phyloP scores from a whole-genome alignment of 1,140 invertebrate species.

The Fragariocoptes setiger region DNA sequence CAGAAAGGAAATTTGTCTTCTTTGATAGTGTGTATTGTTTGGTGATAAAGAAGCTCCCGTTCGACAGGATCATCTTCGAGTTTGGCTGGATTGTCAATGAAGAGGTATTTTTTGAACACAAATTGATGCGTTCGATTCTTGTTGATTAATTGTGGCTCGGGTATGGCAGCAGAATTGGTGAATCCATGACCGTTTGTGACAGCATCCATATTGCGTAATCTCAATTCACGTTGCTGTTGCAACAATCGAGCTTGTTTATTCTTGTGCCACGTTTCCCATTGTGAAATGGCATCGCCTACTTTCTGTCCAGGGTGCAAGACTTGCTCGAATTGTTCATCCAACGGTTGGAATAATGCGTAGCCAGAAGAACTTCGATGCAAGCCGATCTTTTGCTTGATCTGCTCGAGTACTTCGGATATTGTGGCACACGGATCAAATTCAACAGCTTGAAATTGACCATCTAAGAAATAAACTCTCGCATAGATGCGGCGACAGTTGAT shows the following conservation, averaged over 20 bases:
- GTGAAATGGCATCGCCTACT: slow-evolving; percentile 67
- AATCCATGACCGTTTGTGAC: neutral
- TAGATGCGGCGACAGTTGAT: slow-evolving; percentile 62
- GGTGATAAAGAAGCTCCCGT: slow-evolving; percentile 80
- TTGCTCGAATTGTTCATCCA: slow-evolving; percentile 5
- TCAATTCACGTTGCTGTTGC: neutral
- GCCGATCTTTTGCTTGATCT: slow-evolving; percentile 45
- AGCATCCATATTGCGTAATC: neutral
- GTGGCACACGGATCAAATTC: slow-evolving; percentile 80
- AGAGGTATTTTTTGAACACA: slow-evolving; percentile 44
- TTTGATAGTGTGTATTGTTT: slow-evolving; percentile 55
- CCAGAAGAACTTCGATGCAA: slow-evolving; percentile 45
- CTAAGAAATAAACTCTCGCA: slow-evolving; percentile 64
- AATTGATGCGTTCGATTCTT: slow-evolving; percentile 15
- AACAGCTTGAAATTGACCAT: slow-evolving; percentile 70
- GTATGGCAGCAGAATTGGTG: neutral
- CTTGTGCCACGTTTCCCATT: slow-evolving; percentile 46
- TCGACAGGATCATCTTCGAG: slow-evolving; percentile 56
- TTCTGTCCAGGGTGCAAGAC: slow-evolving; percentile 51
- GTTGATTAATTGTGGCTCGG: neutral
- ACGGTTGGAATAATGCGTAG: slow-evolving; percentile 36
- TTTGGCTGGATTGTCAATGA: slow-evolving; percentile 51
- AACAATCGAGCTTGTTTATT: slow-evolving; percentile 9
- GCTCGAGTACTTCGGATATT: slow-evolving; percentile 51
- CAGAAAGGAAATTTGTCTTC: slow-evolving; percentile 64